phyloP scores from a whole-genome alignment of 2,797 vertebrate species.

The Etheostoma perlongum region DNA sequence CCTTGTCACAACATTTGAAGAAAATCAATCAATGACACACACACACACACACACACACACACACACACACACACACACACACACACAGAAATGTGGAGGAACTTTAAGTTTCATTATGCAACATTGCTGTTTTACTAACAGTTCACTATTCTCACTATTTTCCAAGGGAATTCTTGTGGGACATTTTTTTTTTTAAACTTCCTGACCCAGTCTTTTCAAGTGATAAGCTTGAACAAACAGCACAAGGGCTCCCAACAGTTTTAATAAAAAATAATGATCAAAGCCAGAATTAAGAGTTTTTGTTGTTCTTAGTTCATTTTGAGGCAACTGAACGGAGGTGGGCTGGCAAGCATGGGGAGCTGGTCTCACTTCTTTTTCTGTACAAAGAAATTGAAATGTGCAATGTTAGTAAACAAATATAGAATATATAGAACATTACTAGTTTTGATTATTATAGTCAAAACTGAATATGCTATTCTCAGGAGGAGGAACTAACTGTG shows the following conservation, averaged over 20 bases:
- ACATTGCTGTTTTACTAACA: conserved; percentile 37
- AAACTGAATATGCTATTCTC: conserved; percentile 54
- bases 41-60: conserved; percentile 29
- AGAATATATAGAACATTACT: conserved; percentile 74
- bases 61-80: conserved; percentile 1
- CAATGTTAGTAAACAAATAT: conserved; percentile 72
- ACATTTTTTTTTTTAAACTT: conserved; percentile 42
- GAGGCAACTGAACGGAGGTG: conserved; percentile 58
- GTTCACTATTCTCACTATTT: conserved; percentile 50
- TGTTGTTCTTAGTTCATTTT: conserved; percentile 72
- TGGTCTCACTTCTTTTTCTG: conserved; percentile 57
- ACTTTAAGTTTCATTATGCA: conserved; percentile 54
- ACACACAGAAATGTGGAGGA: neutral
- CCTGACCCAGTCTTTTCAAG: conserved; percentile 76
- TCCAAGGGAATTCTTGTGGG: conserved; percentile 35
- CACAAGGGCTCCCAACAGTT: conserved; percentile 71
- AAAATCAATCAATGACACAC: conserved; percentile 81
- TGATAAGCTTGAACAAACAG: conserved; percentile 74
- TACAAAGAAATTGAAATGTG: conserved; percentile 65
- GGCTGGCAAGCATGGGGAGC: conserved; percentile 59
- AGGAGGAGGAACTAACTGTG: conserved; percentile 45
- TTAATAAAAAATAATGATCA: conserved; percentile 76
- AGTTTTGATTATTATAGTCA: conserved; percentile 64
- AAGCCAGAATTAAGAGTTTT: conserved; percentile 76
- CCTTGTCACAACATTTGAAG: conserved; percentile 88